Evolutionary conservation across 2,888 invertebrate genomes (phyloP), one percentile per base, ranked within the genome.

Genomic region (Caenorhabditis imperialis): DNA sequence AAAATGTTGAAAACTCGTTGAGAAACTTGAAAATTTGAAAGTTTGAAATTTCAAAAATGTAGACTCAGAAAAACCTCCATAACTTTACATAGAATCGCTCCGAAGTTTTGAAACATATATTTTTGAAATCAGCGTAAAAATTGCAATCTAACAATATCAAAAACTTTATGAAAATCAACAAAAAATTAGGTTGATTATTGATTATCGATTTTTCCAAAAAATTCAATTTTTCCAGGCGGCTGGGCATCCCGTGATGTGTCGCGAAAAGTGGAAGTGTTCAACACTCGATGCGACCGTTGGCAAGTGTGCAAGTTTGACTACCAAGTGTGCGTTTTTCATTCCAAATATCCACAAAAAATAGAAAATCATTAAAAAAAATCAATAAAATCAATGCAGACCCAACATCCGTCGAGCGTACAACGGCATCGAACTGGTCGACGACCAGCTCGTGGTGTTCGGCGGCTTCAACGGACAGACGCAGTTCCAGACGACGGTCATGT

Each of bases 181-280:
- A n/a, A n/a, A n/a, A n/a, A n/a, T n/a, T n/a, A n/a, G n/a, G n/a
- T n/a, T n/a, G n/a, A n/a, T n/a, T n/a, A n/a, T n/a, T n/a, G n/a
- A n/a, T n/a, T n/a, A n/a, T n/a, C n/a, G n/a, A 8, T 45, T 12
- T 8, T 12, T 22, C 7, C 3, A 7, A 47, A n/a, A n/a, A 2
- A n/a, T 25, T 7, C 1, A n/a, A 16, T 16, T 5, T 14, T 63
- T 75, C 35, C 54, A 71, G 78, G 79, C 22, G 79, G 79, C 7
- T 79, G 79, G 79, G 60, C 71, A 12, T 58, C 38, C 33, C 53
- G 51, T 3, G 69, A 75, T 35, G 54, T 69, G 35, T 51, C 76
- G n/a, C 55, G 63, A 16, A 50, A 47, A n/a, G 38, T 79, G 10
- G 79, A 79, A 38, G 44, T 75, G 1, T 79, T 60, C 72, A 79